Evolutionary conservation across 1,140 invertebrate species (phyloP), one percentile per base, ranked within the genome.

Genomic region (Littorina saxatilis): DNA sequence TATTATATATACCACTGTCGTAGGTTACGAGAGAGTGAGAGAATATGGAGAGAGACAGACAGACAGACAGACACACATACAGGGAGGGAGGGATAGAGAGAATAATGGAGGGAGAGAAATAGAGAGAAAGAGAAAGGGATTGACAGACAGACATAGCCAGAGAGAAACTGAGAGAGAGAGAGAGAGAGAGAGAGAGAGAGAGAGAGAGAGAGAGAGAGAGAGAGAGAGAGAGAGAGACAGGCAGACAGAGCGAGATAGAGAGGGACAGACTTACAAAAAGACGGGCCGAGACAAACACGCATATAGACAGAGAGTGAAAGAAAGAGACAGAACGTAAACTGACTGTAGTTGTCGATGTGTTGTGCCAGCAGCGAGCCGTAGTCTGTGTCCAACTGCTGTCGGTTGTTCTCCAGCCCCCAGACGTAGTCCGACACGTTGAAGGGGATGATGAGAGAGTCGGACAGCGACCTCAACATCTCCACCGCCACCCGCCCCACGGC

Each of bases 361-460:
- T 3, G 37, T 35, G 39, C 52, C 61, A 88, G 61, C 32, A 82
- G 23, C 15, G 20, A 11, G 20, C 86, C 86, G 63, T 83, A 84
- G 13, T 85, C 78, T 37, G 61, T 66, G 37, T 84, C 76, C 32
- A 89, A 73, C 9, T 63, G 32, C 40, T 77, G 50, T 39, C 82
- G 52, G 58, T 79, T 82, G 17, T 74, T 39, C 20, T 84, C 43
- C 32, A 91, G 39, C 29, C 73, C 78, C 15, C 39, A 23, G 35
- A 83, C 82, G 77, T 88, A 88, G 79, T 88, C 86, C 0, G 79
- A 68, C 3, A 90, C 84, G 73, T 91, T 91, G 47, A 93, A 89
- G 7, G 93, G 93, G 13, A 93, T 78, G 55, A 93, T 80, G 15
- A 91, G 81, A 9, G 89, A 87, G 80, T 93, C 93, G 15, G 92